Base-by-base conservation (phyloP, 2,888 invertebrate species). In the Falcaria lacertinaria region DNA sequence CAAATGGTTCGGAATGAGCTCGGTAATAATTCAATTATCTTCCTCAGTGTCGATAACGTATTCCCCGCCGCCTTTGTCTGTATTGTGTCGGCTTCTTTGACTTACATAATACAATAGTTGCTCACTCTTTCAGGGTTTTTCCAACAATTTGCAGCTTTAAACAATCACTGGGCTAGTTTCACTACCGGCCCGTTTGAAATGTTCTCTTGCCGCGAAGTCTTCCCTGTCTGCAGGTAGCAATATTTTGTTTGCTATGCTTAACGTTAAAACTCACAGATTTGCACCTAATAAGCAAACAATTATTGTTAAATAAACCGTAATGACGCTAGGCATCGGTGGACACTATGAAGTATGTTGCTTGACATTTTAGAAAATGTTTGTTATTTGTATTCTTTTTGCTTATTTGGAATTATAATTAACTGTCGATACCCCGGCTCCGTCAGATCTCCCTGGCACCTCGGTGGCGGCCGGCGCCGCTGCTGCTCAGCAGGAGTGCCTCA, bases 11-110 rank as follows among this genome's bases (percentile, higher is more conserved):
- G 46, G 42, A 49, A 47, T 52, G 35, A 51, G 50, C 58, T 49
- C 55, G 52, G 49, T 66, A 73, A 68, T 71, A 74, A 69, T 64
- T 69, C 57, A 74, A 73, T 77, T 76, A 75, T 77, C 70, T 61
- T 53, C 64, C 62, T 52, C 57, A 63, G 50, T 63, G 60, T 64
- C 60, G 69, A 69, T 74, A 74, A 73, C 57, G 44, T 50, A 60
- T 43, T 51, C 58, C 57, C 60, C 48, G 54, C 45, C 54, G 44
- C 47, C 55, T 54, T 44, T 42, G 48, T 46, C 33, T 47, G 44
- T 44, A 58, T 67, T 65, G 54, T 58, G 69, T 60, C 80, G 80
- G 80, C 51, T 37, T 49, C 65, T 80, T 80, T 77, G 70, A 68
- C 43, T 41, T 46, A 54, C 51, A 50, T 15, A 58, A 44, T 51